Percentiles rank a stretch among this genome's conserved stretches.
These are phyloP conservation scores for Neodontobutis hainanensis DNA, from an alignment of 2,113 vertebrate genomes.

Conservation along the genomic window DNA sequence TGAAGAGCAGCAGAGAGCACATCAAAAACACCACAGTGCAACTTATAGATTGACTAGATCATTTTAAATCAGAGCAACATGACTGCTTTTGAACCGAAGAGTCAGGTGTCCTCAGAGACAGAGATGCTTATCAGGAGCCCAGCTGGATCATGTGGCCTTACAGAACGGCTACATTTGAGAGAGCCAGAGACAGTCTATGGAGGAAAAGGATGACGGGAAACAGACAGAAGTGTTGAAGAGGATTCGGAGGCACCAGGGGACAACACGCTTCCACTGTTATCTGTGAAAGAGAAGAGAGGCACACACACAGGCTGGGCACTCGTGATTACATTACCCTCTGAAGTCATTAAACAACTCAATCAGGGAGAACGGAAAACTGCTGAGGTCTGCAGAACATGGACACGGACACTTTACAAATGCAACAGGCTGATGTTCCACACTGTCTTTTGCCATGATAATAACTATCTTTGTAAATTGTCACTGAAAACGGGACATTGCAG, in stretches of 20 bases:
- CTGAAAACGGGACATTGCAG: no score
- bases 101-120: conserved; percentile 17
- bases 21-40: no score
- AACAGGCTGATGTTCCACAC: no score
- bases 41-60: conserved; percentile 27
- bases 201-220: conserved; percentile 10
- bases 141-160: conserved; percentile 17
- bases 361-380: conserved; percentile 7
- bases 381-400: background rate
- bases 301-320: conserved; percentile 3
- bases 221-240: conserved; percentile 33
- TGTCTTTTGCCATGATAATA: no score
- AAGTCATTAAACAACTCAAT: conserved; percentile 13
- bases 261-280: conserved; percentile 13
- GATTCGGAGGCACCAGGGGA: conserved; percentile 12
- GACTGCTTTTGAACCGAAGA: conserved; percentile 36
- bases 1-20: conserved; percentile 3
- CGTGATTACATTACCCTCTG: conserved; percentile 9
- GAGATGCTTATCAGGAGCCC: conserved; percentile 39
- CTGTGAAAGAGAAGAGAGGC: conserved; percentile 1
- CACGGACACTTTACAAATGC: no score
- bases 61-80: conserved; percentile 27
- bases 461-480: no score
- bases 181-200: background rate
- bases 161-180: conserved; percentile 23